Evolutionary conservation across 2,888 invertebrate species (phyloP), one percentile per base, ranked within the genome.

Genomic region (Rambutsinella grinnellia): DNA sequence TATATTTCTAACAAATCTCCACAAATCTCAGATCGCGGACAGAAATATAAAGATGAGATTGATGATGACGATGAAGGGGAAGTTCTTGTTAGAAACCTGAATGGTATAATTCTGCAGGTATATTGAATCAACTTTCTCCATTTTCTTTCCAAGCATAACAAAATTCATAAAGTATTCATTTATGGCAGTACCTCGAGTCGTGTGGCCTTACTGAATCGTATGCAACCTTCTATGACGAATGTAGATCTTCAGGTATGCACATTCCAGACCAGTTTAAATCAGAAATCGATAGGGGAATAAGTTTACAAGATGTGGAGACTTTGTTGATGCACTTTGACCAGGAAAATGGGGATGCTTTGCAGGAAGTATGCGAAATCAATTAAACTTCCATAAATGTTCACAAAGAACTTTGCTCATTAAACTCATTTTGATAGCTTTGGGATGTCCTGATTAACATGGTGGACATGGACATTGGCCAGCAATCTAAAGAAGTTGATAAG

Each of bases 261-360:
- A 46, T 79, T 57, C 78, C 82, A n/a, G 24, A 17, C 24, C 19
- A 67, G 5, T 65, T 63, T 28, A 63, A 19, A 28, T 49, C 70
- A 15, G 76, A 79, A 47, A 46, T 63, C 8, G 67, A 76, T n/a
- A 63, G 57, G 1, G 69, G 72, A 1, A 72, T 80, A 49, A 69
- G 66, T 2, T 24, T 61, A 1, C 62, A 76, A 28, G 84, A 84
- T 51, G 80, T 76, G 1, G 79, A 82, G 23, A 51, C 68, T 6
- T 76, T 84, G 5, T 62, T 82, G 24, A 76, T 79, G 67, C 77
- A 77, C 24, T 83, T 84, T 77, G 84, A 84, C 57, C 68, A 72
- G 24, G 81, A 82, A 51, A 79, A 84, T 53, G 79, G 78, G 3
- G 76, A 72, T 10, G 65, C 72, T n/a, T 17, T 84, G 13, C 26